phyloP scores from a whole-genome alignment of 2,888 invertebrate species.

The Danaus chrysippus region DNA sequence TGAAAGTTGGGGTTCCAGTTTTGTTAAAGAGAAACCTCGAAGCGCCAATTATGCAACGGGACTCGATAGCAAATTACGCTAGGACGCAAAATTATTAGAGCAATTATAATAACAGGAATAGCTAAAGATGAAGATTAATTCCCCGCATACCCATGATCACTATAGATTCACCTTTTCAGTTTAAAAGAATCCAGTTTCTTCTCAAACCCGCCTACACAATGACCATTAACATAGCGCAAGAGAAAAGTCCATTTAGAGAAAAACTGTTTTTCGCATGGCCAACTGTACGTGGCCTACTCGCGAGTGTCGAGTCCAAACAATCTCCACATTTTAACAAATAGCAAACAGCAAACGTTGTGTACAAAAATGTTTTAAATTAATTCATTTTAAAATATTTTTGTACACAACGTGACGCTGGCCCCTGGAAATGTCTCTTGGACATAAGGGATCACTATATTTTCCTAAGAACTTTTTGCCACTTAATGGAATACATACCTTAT shows the following conservation, averaged over 20 bases:
- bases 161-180: constrained; percentile 10
- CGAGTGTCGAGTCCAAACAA: constrained; percentile 7
- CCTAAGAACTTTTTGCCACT: too few relatives aligned
- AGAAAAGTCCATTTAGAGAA: constrained; percentile 4
- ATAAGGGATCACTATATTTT: too few relatives aligned
- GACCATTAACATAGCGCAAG: constrained; percentile 12
- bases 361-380: too few relatives aligned
- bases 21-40: constrained; percentile 36
- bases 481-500: too few relatives aligned
- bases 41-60: constrained; percentile 26
- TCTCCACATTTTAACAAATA: not conserved
- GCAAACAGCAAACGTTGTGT: too few relatives aligned
- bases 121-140: too few relatives aligned
- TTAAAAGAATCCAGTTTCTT: constrained; percentile 14
- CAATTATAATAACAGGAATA: too few relatives aligned
- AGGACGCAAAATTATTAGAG: constrained; percentile 5
- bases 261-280: constrained; percentile 3
- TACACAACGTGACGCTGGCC: too few relatives aligned
- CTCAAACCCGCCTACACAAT: constrained; percentile 11
- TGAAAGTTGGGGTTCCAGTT: constrained; percentile 38
- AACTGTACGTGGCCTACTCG: too few relatives aligned
- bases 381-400: too few relatives aligned
- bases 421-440: too few relatives aligned
- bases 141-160: constrained; percentile 6
- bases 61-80: constrained; percentile 6